Evolutionary conservation across 2,113 vertebrate species (phyloP).

Genomic region (Tupaia chinensis): DNA sequence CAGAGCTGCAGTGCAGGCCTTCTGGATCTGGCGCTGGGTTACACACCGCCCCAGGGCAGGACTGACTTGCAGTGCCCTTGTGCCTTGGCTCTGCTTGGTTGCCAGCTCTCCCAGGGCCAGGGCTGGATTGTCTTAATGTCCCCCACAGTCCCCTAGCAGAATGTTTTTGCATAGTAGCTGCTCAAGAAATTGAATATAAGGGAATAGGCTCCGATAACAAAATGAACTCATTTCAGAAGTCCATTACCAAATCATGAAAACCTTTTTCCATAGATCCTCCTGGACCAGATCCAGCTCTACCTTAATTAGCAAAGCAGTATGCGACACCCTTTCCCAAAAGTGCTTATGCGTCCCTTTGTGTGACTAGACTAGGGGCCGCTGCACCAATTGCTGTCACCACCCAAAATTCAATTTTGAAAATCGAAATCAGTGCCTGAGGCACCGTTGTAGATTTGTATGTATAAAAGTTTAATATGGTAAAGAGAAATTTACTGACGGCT

Average conservation of each 20-base stretch:
- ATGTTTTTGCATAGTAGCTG: constrained; percentile 1
- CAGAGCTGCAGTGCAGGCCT: too few relatives aligned
- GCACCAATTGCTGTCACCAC: constrained; percentile 73
- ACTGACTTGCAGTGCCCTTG: background rate
- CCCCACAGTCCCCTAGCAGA: background rate
- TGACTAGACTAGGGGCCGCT: constrained; percentile 68
- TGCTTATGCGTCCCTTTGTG: constrained; percentile 75
- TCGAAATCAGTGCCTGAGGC: constrained; percentile 81
- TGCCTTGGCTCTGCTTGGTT: background rate
- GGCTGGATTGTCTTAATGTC: background rate
- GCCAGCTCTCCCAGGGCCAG: background rate
- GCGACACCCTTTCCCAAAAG: constrained; percentile 61
- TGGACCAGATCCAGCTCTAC: constrained; percentile 67
- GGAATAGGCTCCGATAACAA: background rate
- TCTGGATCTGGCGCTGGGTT: background rate
- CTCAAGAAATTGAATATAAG: constrained; percentile 27
- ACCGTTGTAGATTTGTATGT: constrained; percentile 77
- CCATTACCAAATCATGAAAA: constrained; percentile 64
- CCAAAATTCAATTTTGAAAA: constrained; percentile 83
- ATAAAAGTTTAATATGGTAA: constrained; percentile 80
- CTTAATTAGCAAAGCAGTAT: constrained; percentile 79
- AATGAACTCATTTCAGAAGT: constrained; percentile 60
- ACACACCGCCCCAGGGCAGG: rapidly evolving
- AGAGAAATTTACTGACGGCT: constrained; percentile 78
- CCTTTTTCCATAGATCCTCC: constrained; percentile 45